Base-by-base conservation (phyloP, 2,888 invertebrate genomes). In the Camponotus fellah region DNA sequence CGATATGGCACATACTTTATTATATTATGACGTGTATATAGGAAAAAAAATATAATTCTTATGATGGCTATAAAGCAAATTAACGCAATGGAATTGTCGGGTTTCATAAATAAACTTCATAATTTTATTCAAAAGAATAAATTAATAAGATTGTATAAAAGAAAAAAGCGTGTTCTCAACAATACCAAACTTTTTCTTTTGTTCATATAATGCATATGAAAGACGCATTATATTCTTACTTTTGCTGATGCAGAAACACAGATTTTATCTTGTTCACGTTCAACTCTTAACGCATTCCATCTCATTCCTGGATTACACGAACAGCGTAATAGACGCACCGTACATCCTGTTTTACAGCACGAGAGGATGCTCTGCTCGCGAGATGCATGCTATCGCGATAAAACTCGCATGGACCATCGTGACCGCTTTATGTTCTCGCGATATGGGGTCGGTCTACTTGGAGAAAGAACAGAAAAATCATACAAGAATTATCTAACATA, bases 401-500 rank as follows among this genome's bases (percentile, higher is more conserved):
- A 83, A 69, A 74, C 79, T 83, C 79, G 69, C 86, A 62, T 86
- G 82, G 84, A 69, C 77, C 76, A 56, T 77, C 71, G 58, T 21
- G 77, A 46, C 65, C 34, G 26, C 34, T 83, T 85, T 83, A 62
- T 68, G 76, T 64, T 64, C 79, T 53, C 58, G 74, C 66, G 85
- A 83, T 83, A 85, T 79, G 79, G 53, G 53, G 60, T 74, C 77
- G 82, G 71, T 58, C 82, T 71, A 60, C 58, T 71, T 65, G 56
- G 64, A 53, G 68, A 17, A 75, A 75, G 66, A 68, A 37, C 56
- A 26, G 74, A 85, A 85, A 85, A 85, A 83, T 82, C 71, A 21
- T 43, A 56, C 75, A 49, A 56, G 60, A 58, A 79, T 72, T 87
- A 82, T 86, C 87, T 87, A 64, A 85, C 53, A 77, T 83, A 74